These are phyloP conservation scores for Caligus rogercresseyi DNA, from an alignment of 1,140 invertebrate genomes.

Conservation along the genomic window DNA sequence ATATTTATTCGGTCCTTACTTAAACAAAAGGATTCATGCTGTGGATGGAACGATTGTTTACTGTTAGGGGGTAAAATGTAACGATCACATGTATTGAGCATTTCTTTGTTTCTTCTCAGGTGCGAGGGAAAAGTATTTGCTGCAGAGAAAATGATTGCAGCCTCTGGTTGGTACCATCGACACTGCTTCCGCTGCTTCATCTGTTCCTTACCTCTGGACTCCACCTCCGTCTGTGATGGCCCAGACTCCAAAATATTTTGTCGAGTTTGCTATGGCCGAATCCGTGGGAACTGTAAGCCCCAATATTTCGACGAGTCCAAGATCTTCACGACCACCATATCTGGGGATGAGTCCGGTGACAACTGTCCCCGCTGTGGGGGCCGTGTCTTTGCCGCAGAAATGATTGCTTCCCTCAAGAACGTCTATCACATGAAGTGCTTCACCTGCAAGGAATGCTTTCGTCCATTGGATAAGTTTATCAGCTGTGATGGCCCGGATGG, in stretches of 20 bases:
- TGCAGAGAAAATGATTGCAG: slow-evolving; percentile 56
- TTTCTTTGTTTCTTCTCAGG: background rate
- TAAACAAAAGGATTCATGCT: too few species aligned
- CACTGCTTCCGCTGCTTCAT: slow-evolving; percentile 67
- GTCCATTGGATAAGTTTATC: slow-evolving; percentile 76
- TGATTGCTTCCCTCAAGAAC: slow-evolving; percentile 29
- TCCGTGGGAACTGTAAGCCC: slow-evolving; percentile 14
- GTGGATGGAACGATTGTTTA: too few species aligned
- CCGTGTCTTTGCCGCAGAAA: slow-evolving; percentile 17
- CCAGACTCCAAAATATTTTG: slow-evolving; percentile 50
- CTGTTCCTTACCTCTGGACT: slow-evolving; percentile 79
- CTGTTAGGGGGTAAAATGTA: too few species aligned
- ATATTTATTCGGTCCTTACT: too few species aligned
- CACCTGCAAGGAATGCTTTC: slow-evolving; percentile 75
- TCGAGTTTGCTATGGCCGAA: slow-evolving; percentile 16
- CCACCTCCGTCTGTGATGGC: slow-evolving; percentile 75
- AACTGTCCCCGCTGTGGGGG: slow-evolving; percentile 17
- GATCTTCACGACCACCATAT: slow-evolving; percentile 3
- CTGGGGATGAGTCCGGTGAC: background rate
- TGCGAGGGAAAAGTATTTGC: slow-evolving; percentile 81
- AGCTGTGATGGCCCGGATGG: slow-evolving; percentile 72
- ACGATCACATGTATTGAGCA: background rate
- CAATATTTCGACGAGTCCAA: slow-evolving; percentile 8
- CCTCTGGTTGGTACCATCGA: slow-evolving; percentile 17
- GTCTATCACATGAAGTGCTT: slow-evolving; percentile 92